Evolutionary conservation across 2,113 vertebrate genomes (phyloP).

Genomic region (Pimephales promelas): DNA sequence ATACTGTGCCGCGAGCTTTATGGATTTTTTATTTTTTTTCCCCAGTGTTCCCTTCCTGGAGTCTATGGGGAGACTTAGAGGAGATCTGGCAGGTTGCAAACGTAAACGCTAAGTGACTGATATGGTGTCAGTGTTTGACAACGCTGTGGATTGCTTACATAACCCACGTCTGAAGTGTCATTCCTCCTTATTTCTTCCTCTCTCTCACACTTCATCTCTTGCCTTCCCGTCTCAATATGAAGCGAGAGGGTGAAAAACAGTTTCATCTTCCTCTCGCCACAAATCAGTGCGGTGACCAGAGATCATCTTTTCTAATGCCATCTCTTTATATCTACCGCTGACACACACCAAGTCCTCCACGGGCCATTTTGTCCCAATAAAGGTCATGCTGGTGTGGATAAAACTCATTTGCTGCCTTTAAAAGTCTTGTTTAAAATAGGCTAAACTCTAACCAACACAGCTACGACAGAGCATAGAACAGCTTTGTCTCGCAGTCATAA

Average conservation of each 20-base stretch:
- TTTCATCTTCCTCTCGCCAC: constrained; percentile 30
- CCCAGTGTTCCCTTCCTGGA: not conserved
- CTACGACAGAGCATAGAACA: not conserved
- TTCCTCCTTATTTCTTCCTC: constrained; percentile 42
- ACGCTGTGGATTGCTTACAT: constrained; percentile 52
- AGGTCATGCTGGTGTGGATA: constrained; percentile 51
- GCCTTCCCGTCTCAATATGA: not conserved
- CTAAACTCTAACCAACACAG: constrained; percentile 4
- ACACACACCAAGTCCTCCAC: constrained; percentile 38
- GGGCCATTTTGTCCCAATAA: constrained; percentile 52
- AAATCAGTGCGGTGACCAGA: constrained; percentile 52
- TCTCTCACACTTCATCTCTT: constrained; percentile 25
- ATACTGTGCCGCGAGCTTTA: constrained; percentile 51
- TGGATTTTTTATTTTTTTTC: constrained; percentile 51
- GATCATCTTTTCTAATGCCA: constrained; percentile 57
- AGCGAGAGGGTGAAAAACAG: constrained; percentile 26
- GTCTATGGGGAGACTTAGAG: not conserved
- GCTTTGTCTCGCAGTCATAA: constrained; percentile 37
- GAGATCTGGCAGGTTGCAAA: constrained; percentile 17
- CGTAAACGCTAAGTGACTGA: constrained; percentile 43
- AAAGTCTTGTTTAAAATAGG: not conserved
- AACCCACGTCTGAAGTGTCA: constrained; percentile 46
- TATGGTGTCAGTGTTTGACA: constrained; percentile 53
- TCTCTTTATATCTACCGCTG: constrained; percentile 49
- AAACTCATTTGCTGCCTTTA: constrained; percentile 41